phyloP scores from a whole-genome alignment of 2,113 vertebrate species.

The Prietella phreatophila region DNA sequence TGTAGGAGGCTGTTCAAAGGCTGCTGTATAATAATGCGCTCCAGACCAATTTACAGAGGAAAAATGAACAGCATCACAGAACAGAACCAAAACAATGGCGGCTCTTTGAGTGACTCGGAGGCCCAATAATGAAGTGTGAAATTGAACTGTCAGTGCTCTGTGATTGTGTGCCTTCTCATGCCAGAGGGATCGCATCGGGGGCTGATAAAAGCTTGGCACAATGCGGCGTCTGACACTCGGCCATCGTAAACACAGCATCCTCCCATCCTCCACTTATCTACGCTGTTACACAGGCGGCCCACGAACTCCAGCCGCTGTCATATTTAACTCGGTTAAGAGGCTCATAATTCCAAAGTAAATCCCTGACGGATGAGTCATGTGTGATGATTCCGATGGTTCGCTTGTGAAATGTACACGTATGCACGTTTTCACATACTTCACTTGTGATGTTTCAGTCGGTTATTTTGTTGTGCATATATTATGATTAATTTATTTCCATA shows the following conservation, averaged over 20 bases:
- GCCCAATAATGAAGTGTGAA: slow-evolving; percentile 60
- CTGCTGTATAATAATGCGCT: slow-evolving; percentile 49
- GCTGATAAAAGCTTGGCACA: slow-evolving; percentile 53
- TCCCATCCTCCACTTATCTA: slow-evolving; percentile 48
- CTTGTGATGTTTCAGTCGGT: no score
- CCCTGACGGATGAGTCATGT: not conserved
- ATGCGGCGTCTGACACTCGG: slow-evolving; percentile 49
- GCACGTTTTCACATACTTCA: not conserved
- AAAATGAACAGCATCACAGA: slow-evolving; percentile 56
- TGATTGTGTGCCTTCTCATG: slow-evolving; percentile 56
- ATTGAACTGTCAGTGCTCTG: slow-evolving; percentile 60
- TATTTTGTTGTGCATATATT: not conserved
- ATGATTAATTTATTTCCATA: not conserved
- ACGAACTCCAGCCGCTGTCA: slow-evolving; percentile 21
- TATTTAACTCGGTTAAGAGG: slow-evolving; percentile 26
- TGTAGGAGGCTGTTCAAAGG: slow-evolving; percentile 44
- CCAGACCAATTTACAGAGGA: slow-evolving; percentile 55
- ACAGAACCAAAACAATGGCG: slow-evolving; percentile 56
- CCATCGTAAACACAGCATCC: slow-evolving; percentile 47
- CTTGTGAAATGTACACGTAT: no score
- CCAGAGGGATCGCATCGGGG: slow-evolving; percentile 49
- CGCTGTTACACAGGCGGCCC: not conserved
- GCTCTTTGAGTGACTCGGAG: slow-evolving; percentile 54
- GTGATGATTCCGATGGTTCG: not conserved
- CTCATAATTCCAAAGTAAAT: slow-evolving; percentile 22